Percentiles rank a stretch among this genome's conserved stretches.
Evolutionary conservation across 2,797 vertebrate genomes (phyloP).

Genomic region (Acanthurus lineatus): DNA sequence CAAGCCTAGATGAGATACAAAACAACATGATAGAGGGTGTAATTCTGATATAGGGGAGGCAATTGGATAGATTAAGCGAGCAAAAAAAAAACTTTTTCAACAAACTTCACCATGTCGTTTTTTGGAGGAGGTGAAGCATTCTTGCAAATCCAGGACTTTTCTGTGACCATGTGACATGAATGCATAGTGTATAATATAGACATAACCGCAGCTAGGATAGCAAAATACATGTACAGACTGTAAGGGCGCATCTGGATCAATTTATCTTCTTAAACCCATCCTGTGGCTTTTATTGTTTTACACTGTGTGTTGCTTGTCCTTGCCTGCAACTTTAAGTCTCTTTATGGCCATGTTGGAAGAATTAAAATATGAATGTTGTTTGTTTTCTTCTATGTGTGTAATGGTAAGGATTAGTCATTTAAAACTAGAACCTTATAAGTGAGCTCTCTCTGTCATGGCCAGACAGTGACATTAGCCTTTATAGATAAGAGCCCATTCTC

Average conservation of each 20-base stretch:
- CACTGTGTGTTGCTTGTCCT: constrained; percentile 42
- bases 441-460: constrained; percentile 36
- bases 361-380: neutral
- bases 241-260: neutral
- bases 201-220: constrained; percentile 19
- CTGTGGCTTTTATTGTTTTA: constrained; percentile 11
- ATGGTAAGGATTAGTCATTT: neutral
- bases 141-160: neutral
- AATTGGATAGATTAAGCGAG: neutral
- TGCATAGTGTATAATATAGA: constrained; percentile 25
- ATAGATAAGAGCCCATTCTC: constrained; percentile 59
- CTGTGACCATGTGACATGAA: constrained; percentile 61
- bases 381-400: neutral
- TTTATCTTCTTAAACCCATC: constrained; percentile 4
- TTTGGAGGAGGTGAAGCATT: neutral
- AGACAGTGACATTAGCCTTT: constrained; percentile 25
- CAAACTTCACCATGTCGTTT: neutral
- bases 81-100: neutral
- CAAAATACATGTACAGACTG: neutral
- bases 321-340: constrained; percentile 29
- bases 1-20: neutral
- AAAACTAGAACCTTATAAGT: neutral
- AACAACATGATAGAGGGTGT: neutral
- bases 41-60: neutral
- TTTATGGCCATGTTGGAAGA: constrained; percentile 42